Evolutionary conservation across 2,113 vertebrate species (phyloP), one percentile per base, ranked within the genome.

Genomic region (Podarcis muralis): DNA sequence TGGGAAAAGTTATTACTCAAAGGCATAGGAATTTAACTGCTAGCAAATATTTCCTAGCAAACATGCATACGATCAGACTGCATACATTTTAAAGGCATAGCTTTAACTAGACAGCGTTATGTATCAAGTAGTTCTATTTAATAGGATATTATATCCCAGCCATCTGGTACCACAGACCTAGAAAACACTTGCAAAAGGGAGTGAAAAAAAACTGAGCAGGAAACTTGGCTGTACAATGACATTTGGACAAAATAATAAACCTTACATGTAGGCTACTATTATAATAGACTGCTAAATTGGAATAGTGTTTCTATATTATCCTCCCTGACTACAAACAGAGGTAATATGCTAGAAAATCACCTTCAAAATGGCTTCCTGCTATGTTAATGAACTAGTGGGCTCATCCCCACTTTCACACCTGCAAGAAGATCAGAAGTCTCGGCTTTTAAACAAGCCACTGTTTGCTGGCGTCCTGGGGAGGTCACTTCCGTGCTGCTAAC

Each of bases 41-140:
- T 65, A 81, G 79, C 32, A 43, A 35, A 72, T 37, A 78, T 20
- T 20, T 32, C 30, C 13, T 83, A 16, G 27, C 32, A 76, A 75
- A 8, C 13, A 87, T 32, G 22, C 23, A 35, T 40, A 69, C 23
- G 30, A 27, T 72, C 7, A 32, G 82, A 68, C 11, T 25, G 59
- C 53, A 93, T 94, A n/a, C 71, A 86, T 74, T 93, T 90, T 91
- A 94, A 95, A 92, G 83, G 92, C 81, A 90, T 87, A 90, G 48
- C 53, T 2, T 92, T 95, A 88, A 94, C 88, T 32, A 92, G 93
- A 92, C 91, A 89, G 84, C 82, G 93, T 86, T 91, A 93, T 83
- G 87, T 89, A 91, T 83, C 87, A 89, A 94, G 94, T 88, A 90
- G 87, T 93, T 95, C 94, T 86, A 95, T 94, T 91, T 95, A 96